phyloP scores from a whole-genome alignment of 2,888 invertebrate species.

The Pyrocoelia pectoralis region DNA sequence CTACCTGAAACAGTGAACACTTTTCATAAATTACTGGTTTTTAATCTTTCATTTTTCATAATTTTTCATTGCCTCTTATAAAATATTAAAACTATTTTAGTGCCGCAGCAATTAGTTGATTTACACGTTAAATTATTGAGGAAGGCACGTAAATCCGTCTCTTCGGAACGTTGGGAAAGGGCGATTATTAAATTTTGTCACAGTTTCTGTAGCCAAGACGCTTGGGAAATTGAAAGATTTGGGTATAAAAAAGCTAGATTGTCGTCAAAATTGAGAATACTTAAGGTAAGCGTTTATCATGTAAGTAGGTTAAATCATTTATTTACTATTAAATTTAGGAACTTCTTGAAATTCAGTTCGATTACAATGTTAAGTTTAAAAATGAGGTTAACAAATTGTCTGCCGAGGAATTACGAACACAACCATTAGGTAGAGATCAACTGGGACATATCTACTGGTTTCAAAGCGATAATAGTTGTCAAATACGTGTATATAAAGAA shows the following conservation, averaged over 20 bases:
- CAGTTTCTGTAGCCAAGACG: constrained; percentile 88
- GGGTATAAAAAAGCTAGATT: constrained; percentile 93
- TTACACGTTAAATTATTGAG: constrained; percentile 90
- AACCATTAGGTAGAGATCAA: constrained; percentile 92
- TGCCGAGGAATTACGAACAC: constrained; percentile 81
- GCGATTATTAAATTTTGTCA: constrained; percentile 91
- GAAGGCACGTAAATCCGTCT: constrained; percentile 82
- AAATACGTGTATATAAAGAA: constrained; percentile 92
- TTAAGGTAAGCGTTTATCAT: constrained; percentile 77
- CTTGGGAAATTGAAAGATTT: constrained; percentile 95
- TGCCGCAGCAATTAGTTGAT: constrained; percentile 82
- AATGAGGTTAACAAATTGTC: constrained; percentile 81
- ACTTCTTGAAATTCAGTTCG: constrained; percentile 93
- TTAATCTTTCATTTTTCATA: no score
- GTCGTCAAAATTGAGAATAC: constrained; percentile 85
- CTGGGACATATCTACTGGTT: constrained; percentile 94
- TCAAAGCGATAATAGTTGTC: constrained; percentile 87
- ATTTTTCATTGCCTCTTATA: background rate
- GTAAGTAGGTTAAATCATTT: background rate
- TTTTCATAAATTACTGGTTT: no score
- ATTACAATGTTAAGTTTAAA: constrained; percentile 92
- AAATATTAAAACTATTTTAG: constrained; percentile 63
- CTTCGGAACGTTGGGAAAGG: constrained; percentile 90
- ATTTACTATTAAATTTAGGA: constrained; percentile 63
- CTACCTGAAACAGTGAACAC: background rate